Conservation (phyloP, 2,888 invertebrate species). For the Metallyticus violacea region DNA sequence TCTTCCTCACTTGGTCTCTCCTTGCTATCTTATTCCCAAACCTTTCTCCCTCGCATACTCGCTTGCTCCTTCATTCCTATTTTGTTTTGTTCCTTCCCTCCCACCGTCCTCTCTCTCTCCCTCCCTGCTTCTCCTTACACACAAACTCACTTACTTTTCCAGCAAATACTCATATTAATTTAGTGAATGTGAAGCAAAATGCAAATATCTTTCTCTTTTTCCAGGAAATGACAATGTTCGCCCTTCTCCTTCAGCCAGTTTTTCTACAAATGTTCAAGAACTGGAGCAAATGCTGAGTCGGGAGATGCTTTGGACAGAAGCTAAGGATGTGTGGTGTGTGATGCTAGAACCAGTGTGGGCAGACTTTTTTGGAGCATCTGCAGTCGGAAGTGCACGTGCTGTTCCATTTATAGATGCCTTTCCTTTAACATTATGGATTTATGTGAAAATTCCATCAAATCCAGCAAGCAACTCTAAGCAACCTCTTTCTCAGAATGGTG, state of each 20-base stretch:
- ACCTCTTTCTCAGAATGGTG: neutral
- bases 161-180: too few relatives aligned
- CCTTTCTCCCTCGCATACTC: too few relatives aligned
- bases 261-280: constrained; percentile 51
- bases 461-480: neutral
- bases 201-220: constrained; percentile 35
- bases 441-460: constrained; percentile 38
- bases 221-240: constrained; percentile 51
- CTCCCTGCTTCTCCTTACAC: too few relatives aligned
- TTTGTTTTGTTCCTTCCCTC: too few relatives aligned
- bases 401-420: constrained; percentile 82
- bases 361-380: constrained; percentile 83
- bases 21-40: too few relatives aligned
- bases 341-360: constrained; percentile 89
- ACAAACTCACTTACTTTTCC: too few relatives aligned
- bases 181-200: too few relatives aligned
- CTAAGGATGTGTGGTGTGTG: constrained; percentile 84
- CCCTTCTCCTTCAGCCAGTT: constrained; percentile 38
- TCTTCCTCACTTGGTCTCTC: too few relatives aligned
- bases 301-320: constrained; percentile 73
- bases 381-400: constrained; percentile 65
- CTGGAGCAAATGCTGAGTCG: constrained; percentile 50
- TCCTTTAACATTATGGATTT: constrained; percentile 83
- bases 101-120: too few relatives aligned
- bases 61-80: too few relatives aligned